Base-by-base conservation (phyloP, 2,113 vertebrate genomes). In the Ctenomys sociabilis region DNA sequence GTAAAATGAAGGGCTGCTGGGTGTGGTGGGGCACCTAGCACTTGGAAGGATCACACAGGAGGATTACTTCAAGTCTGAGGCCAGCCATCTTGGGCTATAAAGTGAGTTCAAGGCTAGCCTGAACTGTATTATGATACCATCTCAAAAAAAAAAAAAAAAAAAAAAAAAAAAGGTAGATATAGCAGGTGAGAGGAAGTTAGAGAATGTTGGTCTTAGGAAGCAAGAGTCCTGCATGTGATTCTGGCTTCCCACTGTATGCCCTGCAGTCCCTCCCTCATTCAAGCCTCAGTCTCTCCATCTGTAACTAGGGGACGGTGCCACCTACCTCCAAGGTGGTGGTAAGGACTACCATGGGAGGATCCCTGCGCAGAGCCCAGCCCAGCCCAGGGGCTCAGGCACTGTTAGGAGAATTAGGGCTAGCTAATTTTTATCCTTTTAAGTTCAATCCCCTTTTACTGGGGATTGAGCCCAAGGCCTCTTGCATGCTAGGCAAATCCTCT, bases 201-300 rank as follows among this genome's bases (percentile, higher is more conserved):
- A 81, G 83, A 73, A 66, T 17, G 21, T 13, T n/a, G 57, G 81
- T 59, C 64, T 75, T 59, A 22, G 32, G 32, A 82, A 37, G 49
- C 30, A 45, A 16, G 70, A 43, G 66, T 57, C 64, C 59, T 28
- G 7, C 21, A 35, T 70, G 12, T 63, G 70, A 70, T n/a, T 35
- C 70, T 37, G 59, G 57, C 26, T 94, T 35, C 30, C n/a, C 8
- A 8, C 3, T 63, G 3, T 68, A 59, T 35, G 57, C 35, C 40
- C 37, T 49, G 59, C 75, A 7, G 45, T 28, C 21, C 28, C 32
- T 35, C 57, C 26, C 61, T 17, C 37, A 40, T 64, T 85, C 61
- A 88, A 86, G 22, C 22, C 72, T 96, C 7, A n/a, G 40, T 75
- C 32, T 96, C 75, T 84, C 45, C 35, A 26, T 80, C 85, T 73